A percentile compares a stretch with the other conserved stretches of the same genome.
Evolutionary conservation across 2,113 vertebrate genomes (phyloP).

Genomic region (Saimiri boliviensis): DNA sequence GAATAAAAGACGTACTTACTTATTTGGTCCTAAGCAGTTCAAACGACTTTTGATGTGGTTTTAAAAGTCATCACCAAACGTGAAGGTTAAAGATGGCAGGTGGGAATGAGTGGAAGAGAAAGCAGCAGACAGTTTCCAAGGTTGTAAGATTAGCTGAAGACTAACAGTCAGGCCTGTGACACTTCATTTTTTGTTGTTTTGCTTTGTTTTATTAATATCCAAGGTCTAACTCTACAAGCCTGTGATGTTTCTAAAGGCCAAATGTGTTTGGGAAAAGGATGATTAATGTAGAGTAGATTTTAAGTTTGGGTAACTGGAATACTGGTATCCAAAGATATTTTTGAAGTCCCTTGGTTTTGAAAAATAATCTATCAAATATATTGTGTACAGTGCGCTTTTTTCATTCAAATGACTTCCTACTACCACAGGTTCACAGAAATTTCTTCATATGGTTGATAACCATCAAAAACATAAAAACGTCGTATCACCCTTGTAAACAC

Average conservation of each 20-base stretch:
- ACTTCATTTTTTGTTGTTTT: neutral
- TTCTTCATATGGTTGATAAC: neutral
- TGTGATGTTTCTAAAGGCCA: neutral
- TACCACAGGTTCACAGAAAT: neutral
- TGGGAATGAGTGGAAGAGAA: neutral
- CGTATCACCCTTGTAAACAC: neutral
- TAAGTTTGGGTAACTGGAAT: neutral
- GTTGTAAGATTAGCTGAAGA: accelerated
- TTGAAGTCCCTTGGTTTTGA: neutral
- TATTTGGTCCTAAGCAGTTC: neutral
- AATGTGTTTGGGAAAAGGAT: neutral
- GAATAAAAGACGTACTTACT: neutral
- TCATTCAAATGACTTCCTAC: neutral
- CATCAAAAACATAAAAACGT: neutral
- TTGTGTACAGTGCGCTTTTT: neutral
- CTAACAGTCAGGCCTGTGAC: neutral
- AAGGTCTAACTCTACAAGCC: neutral
- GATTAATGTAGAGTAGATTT: neutral
- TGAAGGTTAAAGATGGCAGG: accelerated
- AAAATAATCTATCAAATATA: neutral
- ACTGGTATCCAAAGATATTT: neutral
- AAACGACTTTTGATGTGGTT: neutral
- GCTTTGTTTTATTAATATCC: neutral
- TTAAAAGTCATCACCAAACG: neutral
- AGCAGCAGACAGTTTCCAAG: too few species aligned